Evolutionary conservation across 2,888 invertebrate species (phyloP).

Genomic region (Tachina fera): DNA sequence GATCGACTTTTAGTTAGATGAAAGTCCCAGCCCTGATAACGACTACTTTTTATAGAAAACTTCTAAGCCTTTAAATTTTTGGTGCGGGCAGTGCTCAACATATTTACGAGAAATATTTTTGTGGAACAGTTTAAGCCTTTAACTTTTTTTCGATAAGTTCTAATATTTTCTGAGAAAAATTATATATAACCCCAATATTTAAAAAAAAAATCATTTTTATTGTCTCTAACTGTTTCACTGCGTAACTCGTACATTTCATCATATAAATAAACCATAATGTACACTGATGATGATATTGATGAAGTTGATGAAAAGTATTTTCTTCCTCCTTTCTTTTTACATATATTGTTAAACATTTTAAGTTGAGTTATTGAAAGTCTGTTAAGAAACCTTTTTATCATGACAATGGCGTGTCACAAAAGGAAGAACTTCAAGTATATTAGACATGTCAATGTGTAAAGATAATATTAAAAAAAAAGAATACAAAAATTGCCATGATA

Average conservation of each 20-base stretch:
- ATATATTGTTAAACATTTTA: constrained; percentile 57
- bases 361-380: constrained; percentile 70
- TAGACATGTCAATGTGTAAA: constrained; percentile 63
- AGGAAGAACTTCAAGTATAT: constrained; percentile 66
- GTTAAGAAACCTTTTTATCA: constrained; percentile 70
- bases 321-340: constrained; percentile 20
- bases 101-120: too few relatives aligned
- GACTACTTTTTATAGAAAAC: too few relatives aligned
- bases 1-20: too few relatives aligned
- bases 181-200: not conserved
- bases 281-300: constrained; percentile 45
- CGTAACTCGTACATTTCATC: not conserved
- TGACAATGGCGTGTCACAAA: constrained; percentile 66
- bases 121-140: too few relatives aligned
- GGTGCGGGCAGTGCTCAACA: too few relatives aligned
- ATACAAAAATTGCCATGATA: constrained; percentile 40
- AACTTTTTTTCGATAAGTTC: too few relatives aligned
- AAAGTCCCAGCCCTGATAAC: too few relatives aligned
- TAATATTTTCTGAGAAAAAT: not conserved
- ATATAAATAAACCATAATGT: constrained; percentile 30
- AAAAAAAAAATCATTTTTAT: not conserved
- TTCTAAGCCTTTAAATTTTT: too few relatives aligned
- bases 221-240: constrained; percentile 10
- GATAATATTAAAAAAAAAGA: constrained; percentile 17
- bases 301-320: constrained; percentile 61